Conservation (phyloP, 1,140 invertebrate species). For the Phthorimaea operculella region DNA sequence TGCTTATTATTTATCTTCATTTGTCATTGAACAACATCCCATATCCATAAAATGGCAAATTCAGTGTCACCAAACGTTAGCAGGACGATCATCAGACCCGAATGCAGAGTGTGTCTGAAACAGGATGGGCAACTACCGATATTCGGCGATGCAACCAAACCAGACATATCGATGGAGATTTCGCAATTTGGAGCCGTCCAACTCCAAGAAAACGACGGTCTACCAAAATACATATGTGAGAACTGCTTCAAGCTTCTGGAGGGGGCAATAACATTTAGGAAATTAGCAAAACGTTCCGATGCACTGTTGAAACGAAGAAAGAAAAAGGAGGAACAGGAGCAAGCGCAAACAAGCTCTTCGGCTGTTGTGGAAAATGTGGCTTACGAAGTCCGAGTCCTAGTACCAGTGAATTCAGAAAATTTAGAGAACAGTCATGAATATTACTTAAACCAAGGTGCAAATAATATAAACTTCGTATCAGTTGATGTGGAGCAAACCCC, state of each 20-base stretch:
- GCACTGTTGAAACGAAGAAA: conserved; percentile 2
- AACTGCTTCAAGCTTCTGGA: conserved; percentile 22
- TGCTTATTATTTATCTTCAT: no score
- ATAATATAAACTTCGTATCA: no score
- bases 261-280: conserved; percentile 25
- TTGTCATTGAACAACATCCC: no score
- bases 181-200: conserved; percentile 22
- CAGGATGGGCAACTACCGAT: conserved; percentile 25
- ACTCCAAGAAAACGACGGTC: conserved; percentile 20
- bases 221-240: conserved; percentile 28
- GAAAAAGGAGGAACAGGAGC: neutral
- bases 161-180: conserved; percentile 17
- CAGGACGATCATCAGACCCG: neutral
- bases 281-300: conserved; percentile 27
- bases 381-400: no score
- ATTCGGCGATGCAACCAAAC: conserved; percentile 15
- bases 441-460: no score
- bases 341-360: neutral
- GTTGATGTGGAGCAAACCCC: no score
- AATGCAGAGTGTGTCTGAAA: conserved; percentile 25
- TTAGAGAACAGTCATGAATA: no score
- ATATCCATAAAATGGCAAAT: no score
- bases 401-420: no score
- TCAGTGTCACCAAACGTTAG: no score
- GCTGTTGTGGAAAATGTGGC: no score